phyloP scores from a whole-genome alignment of 2,797 vertebrate species.

The Momotus momota region DNA sequence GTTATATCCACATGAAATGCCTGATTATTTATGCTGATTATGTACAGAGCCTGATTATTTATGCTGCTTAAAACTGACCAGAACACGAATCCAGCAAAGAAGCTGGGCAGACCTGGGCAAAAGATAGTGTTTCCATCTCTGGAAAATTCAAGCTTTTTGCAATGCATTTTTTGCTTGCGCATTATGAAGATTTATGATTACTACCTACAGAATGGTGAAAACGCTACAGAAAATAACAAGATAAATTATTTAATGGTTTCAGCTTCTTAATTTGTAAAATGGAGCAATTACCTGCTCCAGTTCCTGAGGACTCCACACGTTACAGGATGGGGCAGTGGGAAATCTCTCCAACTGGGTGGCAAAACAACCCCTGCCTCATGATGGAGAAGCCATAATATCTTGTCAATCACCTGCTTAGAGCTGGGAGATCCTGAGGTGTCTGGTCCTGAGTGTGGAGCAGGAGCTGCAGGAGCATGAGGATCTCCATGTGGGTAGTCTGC shows the following conservation, averaged over 20 bases:
- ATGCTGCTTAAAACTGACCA: background rate
- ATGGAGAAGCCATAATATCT: background rate
- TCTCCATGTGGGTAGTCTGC: background rate
- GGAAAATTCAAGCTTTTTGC: background rate
- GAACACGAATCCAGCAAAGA: background rate
- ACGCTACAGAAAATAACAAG: background rate
- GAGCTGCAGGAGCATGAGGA: background rate
- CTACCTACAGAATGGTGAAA: background rate
- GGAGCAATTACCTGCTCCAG: conserved; percentile 47
- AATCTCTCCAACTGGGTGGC: background rate
- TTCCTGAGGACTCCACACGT: background rate
- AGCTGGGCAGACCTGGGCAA: background rate
- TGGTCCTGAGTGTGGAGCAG: background rate
- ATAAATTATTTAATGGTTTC: conserved; percentile 47
- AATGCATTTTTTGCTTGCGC: background rate
- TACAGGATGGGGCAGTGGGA: background rate
- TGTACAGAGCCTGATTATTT: background rate
- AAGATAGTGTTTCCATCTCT: background rate
- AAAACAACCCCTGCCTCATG: background rate
- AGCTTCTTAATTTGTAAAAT: conserved; percentile 27
- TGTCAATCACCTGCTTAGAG: background rate
- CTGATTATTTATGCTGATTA: background rate
- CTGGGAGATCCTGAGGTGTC: background rate
- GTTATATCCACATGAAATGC: background rate
- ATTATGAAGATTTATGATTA: background rate